A percentile compares a stretch with the other conserved stretches of the same genome.
Conservation (phyloP, 2,113 vertebrate genomes). For the Capreolus pygargus region DNA sequence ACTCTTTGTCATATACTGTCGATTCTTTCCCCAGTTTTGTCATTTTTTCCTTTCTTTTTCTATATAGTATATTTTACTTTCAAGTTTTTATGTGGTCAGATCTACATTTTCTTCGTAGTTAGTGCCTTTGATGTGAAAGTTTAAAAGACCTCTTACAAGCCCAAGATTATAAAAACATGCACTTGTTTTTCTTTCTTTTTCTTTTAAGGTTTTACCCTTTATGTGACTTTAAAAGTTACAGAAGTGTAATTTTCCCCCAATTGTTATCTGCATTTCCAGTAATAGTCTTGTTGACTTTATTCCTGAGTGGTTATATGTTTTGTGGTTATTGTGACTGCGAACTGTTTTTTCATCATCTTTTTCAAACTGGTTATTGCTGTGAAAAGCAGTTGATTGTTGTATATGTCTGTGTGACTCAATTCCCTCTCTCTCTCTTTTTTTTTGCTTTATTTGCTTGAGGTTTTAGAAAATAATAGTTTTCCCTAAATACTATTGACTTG, state of each 20-base stretch:
- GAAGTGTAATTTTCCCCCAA: neutral
- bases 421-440: neutral
- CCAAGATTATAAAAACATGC: neutral
- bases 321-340: neutral
- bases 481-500: neutral
- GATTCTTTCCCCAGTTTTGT: neutral
- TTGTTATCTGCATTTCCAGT: neutral
- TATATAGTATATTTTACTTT: neutral
- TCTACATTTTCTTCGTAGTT: conserved; percentile 12
- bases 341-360: neutral
- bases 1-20: neutral
- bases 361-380: neutral
- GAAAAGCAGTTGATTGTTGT: neutral
- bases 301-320: neutral
- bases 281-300: neutral
- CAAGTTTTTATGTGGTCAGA: neutral
- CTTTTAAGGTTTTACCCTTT: conserved; percentile 24
- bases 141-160: neutral
- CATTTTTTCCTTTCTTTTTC: neutral
- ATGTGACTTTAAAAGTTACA: conserved; percentile 1
- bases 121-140: neutral
- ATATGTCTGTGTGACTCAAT: neutral
- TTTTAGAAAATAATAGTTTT: neutral
- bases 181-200: neutral
- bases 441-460: neutral